phyloP scores from a whole-genome alignment of 2,113 vertebrate genomes.

The Sinocyclocheilus maitianheensis region DNA sequence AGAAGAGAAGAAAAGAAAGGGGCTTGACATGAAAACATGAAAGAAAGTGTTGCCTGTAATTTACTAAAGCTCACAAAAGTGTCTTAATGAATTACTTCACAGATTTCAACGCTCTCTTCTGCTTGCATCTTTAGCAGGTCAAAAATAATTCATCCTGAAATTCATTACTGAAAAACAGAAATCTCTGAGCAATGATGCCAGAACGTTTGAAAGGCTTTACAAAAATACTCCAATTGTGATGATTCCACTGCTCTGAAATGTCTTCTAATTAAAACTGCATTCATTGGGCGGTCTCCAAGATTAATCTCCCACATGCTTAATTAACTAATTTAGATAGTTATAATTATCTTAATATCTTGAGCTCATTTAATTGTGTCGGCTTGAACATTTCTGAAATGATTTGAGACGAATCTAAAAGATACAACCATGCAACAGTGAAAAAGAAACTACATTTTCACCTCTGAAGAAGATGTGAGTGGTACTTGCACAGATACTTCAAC shows the following conservation, averaged over 20 bases:
- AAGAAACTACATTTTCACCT: background rate
- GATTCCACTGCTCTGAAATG: constrained; percentile 31
- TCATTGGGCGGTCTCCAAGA: constrained; percentile 19
- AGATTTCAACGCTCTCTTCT: background rate
- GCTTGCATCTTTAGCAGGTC: background rate
- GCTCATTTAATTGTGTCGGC: background rate
- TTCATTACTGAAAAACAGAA: constrained; percentile 1
- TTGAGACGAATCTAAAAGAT: background rate
- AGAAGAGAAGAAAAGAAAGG: background rate
- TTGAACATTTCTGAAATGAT: background rate
- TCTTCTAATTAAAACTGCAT: constrained; percentile 20
- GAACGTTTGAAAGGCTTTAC: background rate
- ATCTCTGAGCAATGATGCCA: background rate
- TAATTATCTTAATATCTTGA: constrained; percentile 16
- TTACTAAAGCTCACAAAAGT: background rate
- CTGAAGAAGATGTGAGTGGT: background rate
- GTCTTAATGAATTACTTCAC: background rate
- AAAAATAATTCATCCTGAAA: background rate
- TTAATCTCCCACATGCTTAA: constrained; percentile 16
- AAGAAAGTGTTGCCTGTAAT: background rate
- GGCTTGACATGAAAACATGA: background rate
- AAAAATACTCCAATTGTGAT: background rate
- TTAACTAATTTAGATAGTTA: constrained; percentile 22
- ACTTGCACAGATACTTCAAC: background rate
- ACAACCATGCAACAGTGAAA: background rate